Base-by-base conservation (phyloP, 2,113 vertebrate species). In the Apteryx mantelli region DNA sequence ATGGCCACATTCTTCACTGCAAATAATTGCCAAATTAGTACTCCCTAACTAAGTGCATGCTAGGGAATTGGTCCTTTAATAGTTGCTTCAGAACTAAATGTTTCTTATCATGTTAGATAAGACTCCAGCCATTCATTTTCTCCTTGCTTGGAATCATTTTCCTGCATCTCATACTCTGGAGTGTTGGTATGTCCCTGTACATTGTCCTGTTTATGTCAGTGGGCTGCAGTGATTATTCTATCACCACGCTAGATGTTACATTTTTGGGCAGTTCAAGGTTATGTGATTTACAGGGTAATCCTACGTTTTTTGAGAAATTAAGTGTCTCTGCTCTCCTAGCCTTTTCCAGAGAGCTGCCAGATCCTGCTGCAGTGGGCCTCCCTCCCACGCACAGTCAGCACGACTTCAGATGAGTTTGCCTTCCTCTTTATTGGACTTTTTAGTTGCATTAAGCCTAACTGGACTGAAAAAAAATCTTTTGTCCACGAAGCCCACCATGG, bases 11-110 rank as follows among this genome's bases (percentile, higher is more conserved):
- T 78, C 82, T 88, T 96, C 71, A 75, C 65, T 85, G 56, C 79
- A 90, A 95, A 91, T 92, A 93, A 94, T 94, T 93, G 82, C 85
- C 88, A 95, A 97, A 96, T 97, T 95, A 96, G 76, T 95, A 95
- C 88, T 94, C 94, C 60, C 73, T 83, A 91, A 92, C 64, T 92
- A 91, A 95, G 64, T 86, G 85, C 76, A 86, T 81, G 46, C 46
- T 68, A 19, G 38, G 86, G 42, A 96, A 94, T 68, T 90, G 71
- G 87, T 60, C 71, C 71, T 91, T 86, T 94, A 96, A 90, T 95
- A 88, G 71, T 96, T 95, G 74, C 75, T 96, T 96, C 73, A 95
- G 87, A 90, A 96, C 79, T 94, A 88, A 96, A 95, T 88, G 85
- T 18, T 65, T 83, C 85, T 96, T 96, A 97, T 95, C 96, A 19